A percentile compares a stretch with the other conserved stretches of the same genome.
Conservation (phyloP, 2,113 vertebrate genomes). For the Phycodurus eques region DNA sequence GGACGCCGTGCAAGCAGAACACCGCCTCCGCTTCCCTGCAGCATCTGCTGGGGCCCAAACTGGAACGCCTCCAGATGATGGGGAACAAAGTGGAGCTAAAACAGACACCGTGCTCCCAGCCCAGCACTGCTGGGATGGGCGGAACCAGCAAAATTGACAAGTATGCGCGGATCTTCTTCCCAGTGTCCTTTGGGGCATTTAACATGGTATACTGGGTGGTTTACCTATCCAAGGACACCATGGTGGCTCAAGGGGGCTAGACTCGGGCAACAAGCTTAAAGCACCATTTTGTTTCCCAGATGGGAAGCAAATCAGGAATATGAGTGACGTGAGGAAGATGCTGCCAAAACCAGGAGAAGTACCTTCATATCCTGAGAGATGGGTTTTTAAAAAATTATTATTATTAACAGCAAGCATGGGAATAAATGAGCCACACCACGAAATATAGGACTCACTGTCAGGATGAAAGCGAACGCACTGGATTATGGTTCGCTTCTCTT, state of each 20-base stretch:
- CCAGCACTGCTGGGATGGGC: conserved; percentile 73
- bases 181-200: conserved; percentile 95
- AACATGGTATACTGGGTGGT: conserved; percentile 99
- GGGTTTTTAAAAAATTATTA: too few species aligned
- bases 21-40: conserved; percentile 76
- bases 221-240: conserved; percentile 96
- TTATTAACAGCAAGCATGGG: conserved; percentile 47
- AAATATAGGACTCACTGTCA: conserved; percentile 41
- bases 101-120: conserved; percentile 70
- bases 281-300: conserved; percentile 17
- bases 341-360: conserved; percentile 13
- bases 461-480: conserved; percentile 37
- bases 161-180: conserved; percentile 97
- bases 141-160: conserved; percentile 99
- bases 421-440: conserved; percentile 31
- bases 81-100: conserved; percentile 78
- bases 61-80: conserved; percentile 84
- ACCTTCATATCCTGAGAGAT: conserved; percentile 7
- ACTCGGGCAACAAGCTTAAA: conserved; percentile 10
- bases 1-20: conserved; percentile 65
- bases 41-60: conserved; percentile 82
- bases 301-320: conserved; percentile 26
- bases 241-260: conserved; percentile 85
- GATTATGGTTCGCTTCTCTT: conserved; percentile 44
- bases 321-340: conserved; percentile 36